Conservation (phyloP, 2,113 vertebrate species). For the Erinaceus europaeus region DNA sequence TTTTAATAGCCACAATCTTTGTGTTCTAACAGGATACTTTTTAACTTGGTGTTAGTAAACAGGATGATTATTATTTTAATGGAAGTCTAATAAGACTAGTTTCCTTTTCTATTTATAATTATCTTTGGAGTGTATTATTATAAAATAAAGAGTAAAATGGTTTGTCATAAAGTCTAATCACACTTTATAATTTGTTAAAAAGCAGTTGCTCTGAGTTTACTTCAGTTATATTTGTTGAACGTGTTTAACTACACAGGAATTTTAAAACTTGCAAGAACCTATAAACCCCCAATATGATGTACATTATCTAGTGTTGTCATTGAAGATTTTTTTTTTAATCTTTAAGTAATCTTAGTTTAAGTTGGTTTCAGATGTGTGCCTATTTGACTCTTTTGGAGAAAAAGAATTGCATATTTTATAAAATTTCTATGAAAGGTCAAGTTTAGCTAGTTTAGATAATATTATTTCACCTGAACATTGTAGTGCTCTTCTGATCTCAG, state of each 20-base stretch:
- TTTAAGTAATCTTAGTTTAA: background rate
- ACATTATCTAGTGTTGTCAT: background rate
- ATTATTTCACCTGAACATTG: background rate
- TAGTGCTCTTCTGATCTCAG: background rate
- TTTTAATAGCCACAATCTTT: constrained; percentile 7
- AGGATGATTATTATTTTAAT: background rate
- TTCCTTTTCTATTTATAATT: background rate
- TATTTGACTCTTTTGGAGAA: background rate
- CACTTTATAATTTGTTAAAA: background rate
- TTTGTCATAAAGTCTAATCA: constrained; percentile 10
- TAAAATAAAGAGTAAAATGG: background rate
- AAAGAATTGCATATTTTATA: background rate
- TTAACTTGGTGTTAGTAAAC: constrained; percentile 29
- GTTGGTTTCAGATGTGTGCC: background rate
- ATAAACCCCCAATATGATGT: background rate
- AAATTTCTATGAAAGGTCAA: background rate
- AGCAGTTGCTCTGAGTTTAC: background rate
- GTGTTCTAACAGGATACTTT: background rate
- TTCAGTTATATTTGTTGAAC: background rate
- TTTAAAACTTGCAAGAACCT: background rate
- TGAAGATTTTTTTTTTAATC: background rate
- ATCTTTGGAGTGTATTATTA: background rate
- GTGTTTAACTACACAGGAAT: background rate
- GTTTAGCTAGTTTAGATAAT: background rate
- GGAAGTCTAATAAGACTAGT: background rate